Conservation (phyloP, 2,888 invertebrate genomes). For the Anoplius nigerrimus region DNA sequence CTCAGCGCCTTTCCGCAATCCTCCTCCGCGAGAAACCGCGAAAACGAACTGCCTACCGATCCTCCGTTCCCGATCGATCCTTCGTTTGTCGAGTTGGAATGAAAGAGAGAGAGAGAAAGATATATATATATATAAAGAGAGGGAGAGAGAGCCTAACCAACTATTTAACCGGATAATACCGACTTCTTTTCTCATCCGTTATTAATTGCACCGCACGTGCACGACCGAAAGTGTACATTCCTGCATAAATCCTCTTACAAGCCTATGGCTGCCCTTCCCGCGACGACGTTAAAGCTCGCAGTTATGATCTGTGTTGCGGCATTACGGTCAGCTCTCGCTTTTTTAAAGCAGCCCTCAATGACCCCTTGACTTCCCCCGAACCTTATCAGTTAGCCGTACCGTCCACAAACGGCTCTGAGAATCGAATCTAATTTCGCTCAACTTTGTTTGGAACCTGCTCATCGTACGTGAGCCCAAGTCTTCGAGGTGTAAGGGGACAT, state of each 20-base stretch:
- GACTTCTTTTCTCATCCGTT: not conserved
- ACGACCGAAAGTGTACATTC: constrained; percentile 21
- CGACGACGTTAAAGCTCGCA: constrained; percentile 41
- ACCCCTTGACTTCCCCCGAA: not conserved
- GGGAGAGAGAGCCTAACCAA: no score
- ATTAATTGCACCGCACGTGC: not conserved
- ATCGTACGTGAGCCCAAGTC: no score
- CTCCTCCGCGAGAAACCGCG: constrained; percentile 33
- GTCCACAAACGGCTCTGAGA: no score
- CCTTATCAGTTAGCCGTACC: not conserved
- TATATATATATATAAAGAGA: no score
- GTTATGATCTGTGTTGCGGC: constrained; percentile 41
- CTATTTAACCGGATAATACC: no score
- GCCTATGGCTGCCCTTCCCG: constrained; percentile 36
- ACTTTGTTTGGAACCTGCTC: no score
- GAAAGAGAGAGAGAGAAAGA: no score
- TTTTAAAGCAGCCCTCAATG: no score
- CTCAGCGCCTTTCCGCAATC: constrained; percentile 66
- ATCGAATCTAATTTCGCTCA: no score
- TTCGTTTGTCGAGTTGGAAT: no score
- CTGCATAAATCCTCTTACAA: constrained; percentile 30
- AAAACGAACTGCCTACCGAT: constrained; percentile 32
- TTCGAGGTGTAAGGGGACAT: no score
- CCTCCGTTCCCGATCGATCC: constrained; percentile 31
- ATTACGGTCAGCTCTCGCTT: constrained; percentile 22